phyloP scores from a whole-genome alignment of 92 coral and sea anemone species.

The Palythoa grandis region DNA sequence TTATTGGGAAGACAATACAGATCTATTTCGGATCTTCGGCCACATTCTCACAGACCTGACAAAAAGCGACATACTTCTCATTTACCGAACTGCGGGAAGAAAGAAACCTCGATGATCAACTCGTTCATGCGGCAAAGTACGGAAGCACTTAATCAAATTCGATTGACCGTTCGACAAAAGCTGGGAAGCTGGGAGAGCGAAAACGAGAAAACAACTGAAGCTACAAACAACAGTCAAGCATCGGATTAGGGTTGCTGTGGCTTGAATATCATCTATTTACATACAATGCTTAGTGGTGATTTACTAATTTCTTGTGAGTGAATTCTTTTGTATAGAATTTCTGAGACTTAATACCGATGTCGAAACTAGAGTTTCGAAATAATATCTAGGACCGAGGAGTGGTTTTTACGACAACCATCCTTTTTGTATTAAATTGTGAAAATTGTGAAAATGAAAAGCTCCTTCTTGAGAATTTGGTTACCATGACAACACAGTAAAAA shows the following conservation, averaged over 20 bases:
- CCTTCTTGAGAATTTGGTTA: too few species aligned
- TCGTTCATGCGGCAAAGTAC: slow-evolving; percentile 87
- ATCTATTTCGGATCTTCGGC: slow-evolving; percentile 73
- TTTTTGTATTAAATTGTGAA: too few species aligned
- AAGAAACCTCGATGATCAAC: slow-evolving; percentile 58
- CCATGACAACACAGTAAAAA: too few species aligned
- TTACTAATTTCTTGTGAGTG: too few species aligned
- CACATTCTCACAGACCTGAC: slow-evolving; percentile 40
- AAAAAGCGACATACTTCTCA: slow-evolving; percentile 60
- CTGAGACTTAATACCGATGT: too few species aligned
- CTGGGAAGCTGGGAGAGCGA: slow-evolving; percentile 59
- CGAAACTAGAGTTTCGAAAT: too few species aligned
- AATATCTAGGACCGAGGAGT: too few species aligned
- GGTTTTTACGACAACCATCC: too few species aligned
- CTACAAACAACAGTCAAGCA: not conserved
- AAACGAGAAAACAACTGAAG: not conserved
- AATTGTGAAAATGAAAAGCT: too few species aligned
- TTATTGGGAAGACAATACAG: slow-evolving; percentile 53
- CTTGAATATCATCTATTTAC: not conserved
- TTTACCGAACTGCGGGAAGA: slow-evolving; percentile 63
- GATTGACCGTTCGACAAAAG: slow-evolving; percentile 75
- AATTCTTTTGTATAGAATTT: too few species aligned
- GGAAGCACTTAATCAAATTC: slow-evolving; percentile 80
- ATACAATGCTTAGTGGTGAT: too few species aligned
- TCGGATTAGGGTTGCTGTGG: not conserved